These are phyloP conservation scores for Eulemur rubriventer DNA, from an alignment of 2,797 vertebrate genomes.

Conservation along the genomic window DNA sequence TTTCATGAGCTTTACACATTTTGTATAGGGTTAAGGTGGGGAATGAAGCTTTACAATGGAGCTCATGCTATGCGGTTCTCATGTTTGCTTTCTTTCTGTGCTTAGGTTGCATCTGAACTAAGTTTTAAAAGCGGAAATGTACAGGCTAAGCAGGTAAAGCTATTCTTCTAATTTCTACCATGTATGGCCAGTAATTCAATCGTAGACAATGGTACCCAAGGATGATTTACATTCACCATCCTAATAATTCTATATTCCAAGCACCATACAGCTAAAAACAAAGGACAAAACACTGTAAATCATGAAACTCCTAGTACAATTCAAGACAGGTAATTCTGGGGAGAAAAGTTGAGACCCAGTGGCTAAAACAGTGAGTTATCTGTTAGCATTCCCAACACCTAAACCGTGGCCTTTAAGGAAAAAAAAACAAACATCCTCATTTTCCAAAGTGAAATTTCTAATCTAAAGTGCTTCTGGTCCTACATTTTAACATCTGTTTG, in stretches of 20 bases:
- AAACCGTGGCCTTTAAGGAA: background rate
- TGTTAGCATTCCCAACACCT: background rate
- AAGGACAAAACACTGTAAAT: background rate
- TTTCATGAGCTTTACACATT: background rate
- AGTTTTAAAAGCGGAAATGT: background rate
- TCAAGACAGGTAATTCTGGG: background rate
- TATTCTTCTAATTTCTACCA: background rate
- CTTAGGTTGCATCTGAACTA: background rate
- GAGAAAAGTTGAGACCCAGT: background rate
- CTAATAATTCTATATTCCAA: background rate
- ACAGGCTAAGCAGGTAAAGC: background rate
- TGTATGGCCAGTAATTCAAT: background rate
- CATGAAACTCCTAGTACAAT: background rate
- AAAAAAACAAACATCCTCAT: background rate
- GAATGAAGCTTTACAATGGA: background rate
- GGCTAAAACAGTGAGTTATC: background rate
- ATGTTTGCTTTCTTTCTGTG: background rate
- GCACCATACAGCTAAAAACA: background rate
- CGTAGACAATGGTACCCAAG: too few species aligned
- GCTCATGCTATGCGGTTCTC: background rate
- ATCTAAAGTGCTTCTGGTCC: background rate
- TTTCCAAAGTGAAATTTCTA: background rate
- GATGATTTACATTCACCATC: background rate
- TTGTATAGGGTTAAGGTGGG: background rate
- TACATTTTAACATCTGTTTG: background rate